Percentiles rank a stretch among this genome's conserved stretches.
Evolutionary conservation across 2,113 vertebrate species (phyloP).

Genomic region (Opisthocomus hoazin): DNA sequence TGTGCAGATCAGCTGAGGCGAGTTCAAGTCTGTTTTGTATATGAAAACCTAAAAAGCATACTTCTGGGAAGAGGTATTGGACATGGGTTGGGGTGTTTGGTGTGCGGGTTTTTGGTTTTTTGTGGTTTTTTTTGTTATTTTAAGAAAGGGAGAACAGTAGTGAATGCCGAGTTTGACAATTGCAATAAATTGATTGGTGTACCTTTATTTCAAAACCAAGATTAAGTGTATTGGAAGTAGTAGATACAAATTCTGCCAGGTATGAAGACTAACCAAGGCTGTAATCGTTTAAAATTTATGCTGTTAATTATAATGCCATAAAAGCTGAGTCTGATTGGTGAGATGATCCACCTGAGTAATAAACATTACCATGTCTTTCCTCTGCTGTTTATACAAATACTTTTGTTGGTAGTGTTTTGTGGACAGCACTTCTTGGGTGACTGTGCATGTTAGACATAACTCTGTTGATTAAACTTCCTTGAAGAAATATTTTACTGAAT

Average conservation of each 20-base stretch:
- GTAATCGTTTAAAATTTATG: background rate
- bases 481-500: background rate
- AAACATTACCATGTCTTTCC: background rate
- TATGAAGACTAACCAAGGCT: background rate
- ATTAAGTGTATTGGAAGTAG: background rate
- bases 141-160: background rate
- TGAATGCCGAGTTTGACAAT: background rate
- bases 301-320: background rate
- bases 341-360: background rate
- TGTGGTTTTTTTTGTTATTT: background rate
- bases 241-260: background rate
- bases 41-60: conserved; percentile 26
- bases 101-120: background rate
- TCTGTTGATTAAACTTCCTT: background rate
- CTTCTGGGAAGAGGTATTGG: background rate
- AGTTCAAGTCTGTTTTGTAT: background rate
- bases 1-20: background rate
- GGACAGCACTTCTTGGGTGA: background rate
- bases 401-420: background rate
- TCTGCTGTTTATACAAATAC: background rate
- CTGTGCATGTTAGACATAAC: background rate
- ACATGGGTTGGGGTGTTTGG: background rate
- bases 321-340: background rate
- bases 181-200: background rate
- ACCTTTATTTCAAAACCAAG: background rate